phyloP scores from a whole-genome alignment of 2,113 vertebrate species.

The Phrynocephalus versicolor region DNA sequence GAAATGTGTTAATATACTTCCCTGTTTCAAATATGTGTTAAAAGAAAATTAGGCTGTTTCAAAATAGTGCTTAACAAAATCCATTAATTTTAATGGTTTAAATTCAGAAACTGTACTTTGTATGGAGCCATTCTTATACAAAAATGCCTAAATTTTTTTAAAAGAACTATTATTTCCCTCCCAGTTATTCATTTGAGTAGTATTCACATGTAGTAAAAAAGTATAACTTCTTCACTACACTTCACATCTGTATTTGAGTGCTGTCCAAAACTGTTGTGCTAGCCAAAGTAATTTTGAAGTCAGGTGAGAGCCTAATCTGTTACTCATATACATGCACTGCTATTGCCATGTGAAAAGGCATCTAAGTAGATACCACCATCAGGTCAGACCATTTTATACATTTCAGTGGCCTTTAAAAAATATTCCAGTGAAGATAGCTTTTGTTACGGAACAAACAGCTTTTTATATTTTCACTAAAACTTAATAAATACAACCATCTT shows the following conservation, averaged over 20 bases:
- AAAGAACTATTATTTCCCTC: constrained; percentile 74
- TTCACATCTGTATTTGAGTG: constrained; percentile 94
- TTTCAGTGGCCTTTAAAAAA: constrained; percentile 96
- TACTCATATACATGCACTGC: constrained; percentile 92
- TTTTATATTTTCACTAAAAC: constrained; percentile 84
- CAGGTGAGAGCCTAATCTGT: constrained; percentile 79
- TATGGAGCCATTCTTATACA: constrained; percentile 79
- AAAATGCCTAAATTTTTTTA: constrained; percentile 75
- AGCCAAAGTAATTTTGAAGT: constrained; percentile 88
- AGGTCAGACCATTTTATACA: constrained; percentile 89
- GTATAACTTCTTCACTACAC: constrained; percentile 89
- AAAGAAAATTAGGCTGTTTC: constrained; percentile 90
- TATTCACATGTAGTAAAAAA: constrained; percentile 82
- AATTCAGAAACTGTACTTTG: constrained; percentile 78
- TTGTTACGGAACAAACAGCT: constrained; percentile 77
- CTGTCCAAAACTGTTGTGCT: constrained; percentile 89
- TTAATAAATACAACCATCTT: constrained; percentile 81
- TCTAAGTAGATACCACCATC: constrained; percentile 79
- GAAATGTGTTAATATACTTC: constrained; percentile 91
- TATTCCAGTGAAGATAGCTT: constrained; percentile 74
- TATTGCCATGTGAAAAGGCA: constrained; percentile 87
- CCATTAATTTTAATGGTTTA: constrained; percentile 80
- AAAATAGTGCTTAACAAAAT: constrained; percentile 86
- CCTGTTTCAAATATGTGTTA: constrained; percentile 87
- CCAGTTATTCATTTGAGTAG: constrained; percentile 78